Conservation (phyloP, 2,113 vertebrate genomes). For the Proterorhinus semilunaris region DNA sequence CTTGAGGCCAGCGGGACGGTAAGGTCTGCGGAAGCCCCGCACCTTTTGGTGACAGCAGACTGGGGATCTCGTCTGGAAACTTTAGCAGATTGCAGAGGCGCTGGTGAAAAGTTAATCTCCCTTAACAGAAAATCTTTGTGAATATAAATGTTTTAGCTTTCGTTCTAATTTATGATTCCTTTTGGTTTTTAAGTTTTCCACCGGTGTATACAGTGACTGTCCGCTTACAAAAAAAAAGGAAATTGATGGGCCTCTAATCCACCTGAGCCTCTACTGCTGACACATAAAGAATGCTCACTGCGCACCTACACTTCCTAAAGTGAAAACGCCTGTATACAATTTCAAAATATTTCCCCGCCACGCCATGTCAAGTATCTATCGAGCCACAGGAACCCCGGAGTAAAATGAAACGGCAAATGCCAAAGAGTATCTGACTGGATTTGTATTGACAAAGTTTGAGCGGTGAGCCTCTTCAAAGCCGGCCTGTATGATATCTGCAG, state of each 20-base stretch:
- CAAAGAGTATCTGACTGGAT: slow-evolving; percentile 52
- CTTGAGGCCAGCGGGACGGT: slow-evolving; percentile 31
- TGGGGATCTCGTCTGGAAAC: slow-evolving; percentile 17
- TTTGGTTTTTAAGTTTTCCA: no score
- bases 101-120: background rate
- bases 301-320: background rate
- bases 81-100: background rate
- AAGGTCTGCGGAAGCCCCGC: slow-evolving; percentile 26
- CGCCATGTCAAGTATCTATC: slow-evolving; percentile 23
- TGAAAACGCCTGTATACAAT: slow-evolving; percentile 8
- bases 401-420: slow-evolving; percentile 54
- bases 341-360: slow-evolving; percentile 34
- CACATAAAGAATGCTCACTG: no score
- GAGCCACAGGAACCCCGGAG: slow-evolving; percentile 32
- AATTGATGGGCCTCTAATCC: no score
- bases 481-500: slow-evolving; percentile 31
- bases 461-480: slow-evolving; percentile 55
- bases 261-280: no score
- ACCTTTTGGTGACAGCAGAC: slow-evolving; percentile 28
- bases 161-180: slow-evolving; percentile 22
- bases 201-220: no score
- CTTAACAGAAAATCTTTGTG: background rate
- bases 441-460: slow-evolving; percentile 60
- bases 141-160: background rate
- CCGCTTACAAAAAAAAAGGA: no score